Conservation (phyloP, 1,140 invertebrate genomes). For the Kradibia gibbosae region DNA sequence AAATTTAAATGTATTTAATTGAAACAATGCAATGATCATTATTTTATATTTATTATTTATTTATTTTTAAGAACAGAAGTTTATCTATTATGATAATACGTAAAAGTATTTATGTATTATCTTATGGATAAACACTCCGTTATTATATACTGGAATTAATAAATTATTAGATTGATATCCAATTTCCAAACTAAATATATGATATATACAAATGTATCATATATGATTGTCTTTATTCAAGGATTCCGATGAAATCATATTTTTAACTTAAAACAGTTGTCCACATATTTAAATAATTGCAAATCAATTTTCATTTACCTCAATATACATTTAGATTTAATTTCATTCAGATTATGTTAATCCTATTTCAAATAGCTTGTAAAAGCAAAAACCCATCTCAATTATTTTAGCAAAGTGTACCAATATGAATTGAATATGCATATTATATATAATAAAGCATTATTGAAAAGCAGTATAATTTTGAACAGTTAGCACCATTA, state of each 20-base stretch:
- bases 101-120: neutral
- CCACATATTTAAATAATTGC: constrained; percentile 1
- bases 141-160: neutral
- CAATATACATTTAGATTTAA: constrained; percentile 14
- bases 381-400: constrained; percentile 32
- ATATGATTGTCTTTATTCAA: no score
- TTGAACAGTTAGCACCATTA: neutral
- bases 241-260: neutral
- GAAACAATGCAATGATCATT: no score
- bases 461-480: neutral
- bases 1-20: no score
- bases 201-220: neutral
- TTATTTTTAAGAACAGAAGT: neutral
- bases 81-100: neutral
- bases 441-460: neutral
- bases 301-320: constrained; percentile 13
- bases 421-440: neutral
- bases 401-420: neutral
- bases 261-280: neutral
- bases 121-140: neutral
- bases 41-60: neutral
- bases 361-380: neutral
- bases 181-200: neutral
- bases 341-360: constrained; percentile 34
- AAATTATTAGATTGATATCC: neutral